Evolutionary conservation across 2,888 invertebrate species (phyloP).

Genomic region (Cryptocephalus primarius): DNA sequence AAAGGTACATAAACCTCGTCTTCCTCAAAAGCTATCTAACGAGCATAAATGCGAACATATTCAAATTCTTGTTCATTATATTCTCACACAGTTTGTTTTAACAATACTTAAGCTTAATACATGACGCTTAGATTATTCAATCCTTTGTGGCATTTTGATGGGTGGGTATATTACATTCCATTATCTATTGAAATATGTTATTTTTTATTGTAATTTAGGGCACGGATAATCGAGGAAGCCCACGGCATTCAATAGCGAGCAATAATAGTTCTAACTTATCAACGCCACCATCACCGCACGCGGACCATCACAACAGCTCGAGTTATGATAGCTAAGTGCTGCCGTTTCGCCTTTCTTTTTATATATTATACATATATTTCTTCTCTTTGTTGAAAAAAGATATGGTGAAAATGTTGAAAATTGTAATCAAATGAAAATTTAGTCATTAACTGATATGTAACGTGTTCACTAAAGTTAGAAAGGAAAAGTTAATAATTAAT

Average conservation of each 20-base stretch:
- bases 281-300: slow-evolving; percentile 58
- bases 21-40: too few relatives aligned
- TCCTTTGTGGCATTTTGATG: too few relatives aligned
- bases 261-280: slow-evolving; percentile 65
- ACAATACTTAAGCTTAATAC: too few relatives aligned
- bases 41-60: too few relatives aligned
- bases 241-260: slow-evolving; percentile 61
- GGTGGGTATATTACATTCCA: too few relatives aligned
- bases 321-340: slow-evolving; percentile 50
- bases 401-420: slow-evolving; percentile 3
- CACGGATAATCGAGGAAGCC: slow-evolving; percentile 40
- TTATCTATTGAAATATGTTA: too few relatives aligned
- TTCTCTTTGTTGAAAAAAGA: too few relatives aligned
- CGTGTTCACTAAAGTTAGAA: slow-evolving; percentile 6
- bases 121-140: too few relatives aligned
- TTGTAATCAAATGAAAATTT: not conserved
- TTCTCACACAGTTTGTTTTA: too few relatives aligned
- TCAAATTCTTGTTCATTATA: too few relatives aligned
- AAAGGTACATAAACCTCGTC: slow-evolving; percentile 38
- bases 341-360: not conserved
- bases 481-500: slow-evolving; percentile 3
- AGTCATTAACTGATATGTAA: slow-evolving; percentile 8
- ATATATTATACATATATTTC: too few relatives aligned
- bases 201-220: slow-evolving; percentile 19
- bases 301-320: slow-evolving; percentile 53